phyloP scores from a whole-genome alignment of 2,888 invertebrate genomes.

The Pyrrhosoma nymphula region DNA sequence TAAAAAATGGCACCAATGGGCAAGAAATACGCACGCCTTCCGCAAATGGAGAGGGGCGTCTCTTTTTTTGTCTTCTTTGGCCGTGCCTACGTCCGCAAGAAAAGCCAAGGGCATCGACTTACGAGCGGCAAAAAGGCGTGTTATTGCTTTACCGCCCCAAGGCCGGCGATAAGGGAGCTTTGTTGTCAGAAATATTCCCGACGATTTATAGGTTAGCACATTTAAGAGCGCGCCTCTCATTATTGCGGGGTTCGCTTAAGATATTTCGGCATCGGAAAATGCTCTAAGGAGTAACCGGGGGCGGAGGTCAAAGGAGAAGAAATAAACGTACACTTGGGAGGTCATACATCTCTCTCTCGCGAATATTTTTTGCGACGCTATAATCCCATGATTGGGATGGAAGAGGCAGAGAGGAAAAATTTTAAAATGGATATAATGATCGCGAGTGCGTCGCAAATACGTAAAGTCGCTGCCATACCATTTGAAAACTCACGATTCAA shows the following conservation, averaged over 20 bases:
- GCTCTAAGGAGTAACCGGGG: not conserved
- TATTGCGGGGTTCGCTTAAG: not conserved
- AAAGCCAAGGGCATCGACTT: slow-evolving; percentile 62
- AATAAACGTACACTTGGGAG: too few relatives aligned
- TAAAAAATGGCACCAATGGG: not conserved
- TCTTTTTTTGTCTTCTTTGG: not conserved
- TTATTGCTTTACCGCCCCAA: slow-evolving; percentile 58
- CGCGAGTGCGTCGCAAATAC: too few relatives aligned
- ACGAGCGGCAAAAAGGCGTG: slow-evolving; percentile 18
- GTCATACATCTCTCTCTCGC: too few relatives aligned
- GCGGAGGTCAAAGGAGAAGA: not conserved
- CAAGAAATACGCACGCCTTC: not conserved
- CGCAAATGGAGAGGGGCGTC: slow-evolving; percentile 10
- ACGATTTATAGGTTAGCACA: slow-evolving; percentile 3
- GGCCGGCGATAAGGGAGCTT: slow-evolving; percentile 40
- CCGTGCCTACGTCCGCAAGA: not conserved
- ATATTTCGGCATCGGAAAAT: not conserved
- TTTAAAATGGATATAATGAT: too few relatives aligned
- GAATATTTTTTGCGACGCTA: too few relatives aligned
- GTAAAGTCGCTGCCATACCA: too few relatives aligned
- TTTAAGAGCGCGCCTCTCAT: not conserved
- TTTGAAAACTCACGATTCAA: too few relatives aligned
- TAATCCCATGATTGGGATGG: too few relatives aligned
- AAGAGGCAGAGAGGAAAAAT: too few relatives aligned
- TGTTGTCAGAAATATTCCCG: slow-evolving; percentile 32